A percentile compares a stretch with the other conserved stretches of the same genome.
Evolutionary conservation across 2,113 vertebrate genomes (phyloP).

Genomic region (Neogale vison): DNA sequence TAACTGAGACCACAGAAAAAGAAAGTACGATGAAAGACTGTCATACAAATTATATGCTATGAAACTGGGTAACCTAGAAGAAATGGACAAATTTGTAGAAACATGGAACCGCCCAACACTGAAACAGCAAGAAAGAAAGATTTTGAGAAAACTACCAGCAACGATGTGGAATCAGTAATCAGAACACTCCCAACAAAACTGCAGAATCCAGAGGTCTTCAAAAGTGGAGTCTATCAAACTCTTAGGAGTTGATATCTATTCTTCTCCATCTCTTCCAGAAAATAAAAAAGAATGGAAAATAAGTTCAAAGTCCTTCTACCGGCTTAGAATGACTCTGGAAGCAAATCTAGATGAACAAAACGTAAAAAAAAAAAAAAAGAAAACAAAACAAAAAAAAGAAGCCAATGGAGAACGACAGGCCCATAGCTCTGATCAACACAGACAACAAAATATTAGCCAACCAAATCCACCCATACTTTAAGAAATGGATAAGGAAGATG

Average conservation of each 20-base stretch:
- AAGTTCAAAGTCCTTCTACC: neutral
- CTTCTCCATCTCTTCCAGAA: neutral
- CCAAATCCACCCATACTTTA: no score
- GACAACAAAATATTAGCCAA: no score
- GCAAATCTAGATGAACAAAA: neutral
- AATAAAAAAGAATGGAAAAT: neutral
- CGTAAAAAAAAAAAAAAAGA: no score
- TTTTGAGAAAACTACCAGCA: neutral
- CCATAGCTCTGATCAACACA: no score
- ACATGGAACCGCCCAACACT: neutral
- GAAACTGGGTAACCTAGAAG: neutral
- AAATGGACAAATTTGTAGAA: neutral
- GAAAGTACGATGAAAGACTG: neutral
- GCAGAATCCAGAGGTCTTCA: neutral
- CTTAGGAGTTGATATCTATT: neutral
- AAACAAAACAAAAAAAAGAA: no score
- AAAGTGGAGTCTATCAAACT: neutral
- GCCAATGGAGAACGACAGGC: no score
- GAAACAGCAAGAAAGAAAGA: neutral
- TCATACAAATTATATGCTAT: neutral
- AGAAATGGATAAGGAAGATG: no score
- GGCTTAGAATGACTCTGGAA: neutral
- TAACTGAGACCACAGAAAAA: neutral
- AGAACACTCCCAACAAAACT: neutral
- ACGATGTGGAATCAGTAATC: neutral